These are phyloP conservation scores for Ptilonorhynchus violaceus DNA, from an alignment of 2,113 vertebrate genomes.

Conservation along the genomic window DNA sequence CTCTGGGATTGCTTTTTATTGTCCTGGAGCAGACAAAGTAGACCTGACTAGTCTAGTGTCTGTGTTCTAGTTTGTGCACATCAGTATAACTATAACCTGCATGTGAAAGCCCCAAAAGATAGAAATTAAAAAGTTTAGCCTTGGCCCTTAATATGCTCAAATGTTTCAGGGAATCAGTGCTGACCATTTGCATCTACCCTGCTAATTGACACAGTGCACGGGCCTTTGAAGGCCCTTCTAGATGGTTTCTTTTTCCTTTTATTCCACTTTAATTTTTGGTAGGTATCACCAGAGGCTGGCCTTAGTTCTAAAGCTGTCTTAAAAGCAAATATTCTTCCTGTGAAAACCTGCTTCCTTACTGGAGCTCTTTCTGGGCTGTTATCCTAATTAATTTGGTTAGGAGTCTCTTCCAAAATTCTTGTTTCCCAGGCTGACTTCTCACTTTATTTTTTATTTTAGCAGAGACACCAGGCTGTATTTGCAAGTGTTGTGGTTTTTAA, in stretches of 20 bases:
- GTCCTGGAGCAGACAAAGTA: neutral
- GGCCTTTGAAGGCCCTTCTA: neutral
- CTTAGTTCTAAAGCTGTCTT: neutral
- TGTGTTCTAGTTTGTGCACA: neutral
- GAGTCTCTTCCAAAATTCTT: neutral
- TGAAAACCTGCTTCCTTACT: neutral
- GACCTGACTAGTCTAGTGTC: neutral
- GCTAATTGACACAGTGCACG: neutral
- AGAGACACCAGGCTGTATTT: neutral
- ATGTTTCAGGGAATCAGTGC: rapidly evolving
- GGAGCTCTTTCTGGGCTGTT: neutral
- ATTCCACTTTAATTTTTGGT: neutral
- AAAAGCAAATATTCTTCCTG: neutral
- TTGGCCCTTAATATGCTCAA: neutral
- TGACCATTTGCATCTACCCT: neutral
- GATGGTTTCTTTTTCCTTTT: neutral
- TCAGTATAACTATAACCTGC: neutral
- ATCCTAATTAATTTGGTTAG: neutral
- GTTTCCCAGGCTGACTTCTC: neutral
- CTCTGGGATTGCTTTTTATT: neutral
- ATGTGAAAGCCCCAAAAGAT: neutral
- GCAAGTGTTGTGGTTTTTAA: neutral
- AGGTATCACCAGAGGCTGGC: neutral
- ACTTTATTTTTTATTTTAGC: neutral
- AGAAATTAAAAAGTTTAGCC: neutral